Percentiles rank a stretch among this genome's conserved stretches.
Conservation (phyloP, 2,113 vertebrate genomes). For the Trogon melanurus region DNA sequence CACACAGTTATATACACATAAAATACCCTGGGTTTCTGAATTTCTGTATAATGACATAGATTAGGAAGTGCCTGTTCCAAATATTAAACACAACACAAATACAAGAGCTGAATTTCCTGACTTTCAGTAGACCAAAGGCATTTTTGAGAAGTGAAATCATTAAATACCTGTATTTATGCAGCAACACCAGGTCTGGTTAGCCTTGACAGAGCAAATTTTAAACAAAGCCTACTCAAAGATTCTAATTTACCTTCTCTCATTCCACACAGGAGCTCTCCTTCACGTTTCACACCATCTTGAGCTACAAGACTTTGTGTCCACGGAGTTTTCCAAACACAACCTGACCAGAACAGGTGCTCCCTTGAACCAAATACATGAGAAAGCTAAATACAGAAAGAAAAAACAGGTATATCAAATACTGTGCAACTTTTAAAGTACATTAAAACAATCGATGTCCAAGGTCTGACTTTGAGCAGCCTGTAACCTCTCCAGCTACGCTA, state of each 20-base stretch:
- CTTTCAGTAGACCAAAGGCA: no score
- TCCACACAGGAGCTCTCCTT: no score
- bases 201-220: not conserved
- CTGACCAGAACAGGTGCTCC: no score
- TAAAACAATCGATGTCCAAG: not conserved
- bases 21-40: not conserved
- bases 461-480: not conserved
- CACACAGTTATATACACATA: fast-evolving
- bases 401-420: no score
- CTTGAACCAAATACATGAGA: no score
- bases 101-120: no score
- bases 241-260: constrained; percentile 1
- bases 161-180: not conserved
- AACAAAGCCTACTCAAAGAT: not conserved
- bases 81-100: no score
- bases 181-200: not conserved
- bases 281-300: no score
- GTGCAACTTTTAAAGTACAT: no score
- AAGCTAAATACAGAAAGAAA: not conserved
- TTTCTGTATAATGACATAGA: no score
- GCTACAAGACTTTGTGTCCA: not conserved
- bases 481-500: not conserved
- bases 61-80: no score
- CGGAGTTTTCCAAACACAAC: not conserved
- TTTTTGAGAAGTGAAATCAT: no score